These are phyloP conservation scores for Pangasius larnaudii DNA, from an alignment of 2,797 vertebrate genomes.

Conservation along the genomic window DNA sequence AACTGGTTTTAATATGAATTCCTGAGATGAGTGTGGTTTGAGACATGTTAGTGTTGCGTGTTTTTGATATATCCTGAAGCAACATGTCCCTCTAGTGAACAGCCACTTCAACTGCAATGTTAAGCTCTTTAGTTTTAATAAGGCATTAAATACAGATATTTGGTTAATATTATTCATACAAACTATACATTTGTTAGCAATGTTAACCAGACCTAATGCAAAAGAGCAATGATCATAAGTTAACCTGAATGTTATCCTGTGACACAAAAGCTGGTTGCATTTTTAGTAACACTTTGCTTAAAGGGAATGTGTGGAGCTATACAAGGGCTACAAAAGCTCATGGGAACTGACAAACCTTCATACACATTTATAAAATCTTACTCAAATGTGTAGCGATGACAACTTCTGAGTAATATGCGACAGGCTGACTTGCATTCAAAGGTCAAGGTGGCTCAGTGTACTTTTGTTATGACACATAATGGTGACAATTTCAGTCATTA, in stretches of 20 bases:
- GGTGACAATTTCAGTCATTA: neutral
- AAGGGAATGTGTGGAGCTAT: neutral
- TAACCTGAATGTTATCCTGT: neutral
- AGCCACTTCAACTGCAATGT: conserved; percentile 18
- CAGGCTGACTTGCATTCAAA: neutral
- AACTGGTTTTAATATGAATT: neutral
- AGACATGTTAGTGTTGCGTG: neutral
- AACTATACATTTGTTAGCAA: neutral
- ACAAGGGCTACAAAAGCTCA: neutral
- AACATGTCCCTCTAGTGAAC: conserved; percentile 44
- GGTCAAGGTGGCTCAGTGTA: neutral
- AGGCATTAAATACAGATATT: too few relatives aligned
- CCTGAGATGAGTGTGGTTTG: neutral
- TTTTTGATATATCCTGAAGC: neutral
- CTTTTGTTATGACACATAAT: neutral
- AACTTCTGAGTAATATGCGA: neutral
- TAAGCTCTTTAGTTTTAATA: neutral
- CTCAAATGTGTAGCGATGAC: neutral
- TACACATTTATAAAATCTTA: neutral
- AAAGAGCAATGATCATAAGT: neutral
- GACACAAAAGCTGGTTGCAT: neutral
- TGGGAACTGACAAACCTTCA: neutral
- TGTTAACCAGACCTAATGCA: neutral
- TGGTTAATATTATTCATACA: neutral
- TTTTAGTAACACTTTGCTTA: neutral